These are phyloP conservation scores for Argentina silus DNA, from an alignment of 2,797 vertebrate genomes.

Conservation along the genomic window DNA sequence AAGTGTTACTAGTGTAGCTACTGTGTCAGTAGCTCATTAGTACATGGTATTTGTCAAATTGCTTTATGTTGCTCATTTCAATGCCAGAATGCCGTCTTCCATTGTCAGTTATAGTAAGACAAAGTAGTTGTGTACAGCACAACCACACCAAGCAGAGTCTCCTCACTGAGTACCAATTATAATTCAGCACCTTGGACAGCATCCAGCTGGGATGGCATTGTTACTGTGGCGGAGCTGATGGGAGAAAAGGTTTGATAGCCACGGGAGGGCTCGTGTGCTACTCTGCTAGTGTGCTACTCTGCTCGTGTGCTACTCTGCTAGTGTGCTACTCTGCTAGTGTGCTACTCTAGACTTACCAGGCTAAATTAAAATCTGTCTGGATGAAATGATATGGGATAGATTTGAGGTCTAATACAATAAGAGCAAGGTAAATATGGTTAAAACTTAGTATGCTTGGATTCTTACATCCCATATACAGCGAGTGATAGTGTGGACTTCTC, in stretches of 20 bases:
- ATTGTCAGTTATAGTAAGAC: too few species aligned
- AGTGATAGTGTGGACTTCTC: not conserved
- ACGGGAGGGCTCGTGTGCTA: constrained; percentile 65
- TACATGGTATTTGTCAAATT: too few species aligned
- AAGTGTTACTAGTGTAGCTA: too few species aligned
- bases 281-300: constrained; percentile 38
- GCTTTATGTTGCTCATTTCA: too few species aligned
- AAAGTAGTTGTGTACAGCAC: too few species aligned
- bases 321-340: constrained; percentile 48
- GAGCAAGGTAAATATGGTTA: not conserved
- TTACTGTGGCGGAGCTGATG: constrained; percentile 59
- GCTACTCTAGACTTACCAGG: too few species aligned
- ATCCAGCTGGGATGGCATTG: constrained; percentile 33
- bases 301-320: constrained; percentile 60
- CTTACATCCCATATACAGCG: not conserved
- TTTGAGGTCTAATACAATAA: too few species aligned
- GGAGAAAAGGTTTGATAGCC: constrained; percentile 58
- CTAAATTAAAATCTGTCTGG: too few species aligned
- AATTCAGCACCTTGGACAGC: constrained; percentile 69
- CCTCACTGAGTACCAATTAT: constrained; percentile 40
- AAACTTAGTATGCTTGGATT: not conserved
- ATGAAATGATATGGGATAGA: too few species aligned
- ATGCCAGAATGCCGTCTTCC: too few species aligned
- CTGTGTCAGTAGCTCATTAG: too few species aligned
- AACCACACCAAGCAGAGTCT: not conserved